Conservation (phyloP, 2,797 vertebrate genomes). For the Typhlichthys eigenmanni region DNA sequence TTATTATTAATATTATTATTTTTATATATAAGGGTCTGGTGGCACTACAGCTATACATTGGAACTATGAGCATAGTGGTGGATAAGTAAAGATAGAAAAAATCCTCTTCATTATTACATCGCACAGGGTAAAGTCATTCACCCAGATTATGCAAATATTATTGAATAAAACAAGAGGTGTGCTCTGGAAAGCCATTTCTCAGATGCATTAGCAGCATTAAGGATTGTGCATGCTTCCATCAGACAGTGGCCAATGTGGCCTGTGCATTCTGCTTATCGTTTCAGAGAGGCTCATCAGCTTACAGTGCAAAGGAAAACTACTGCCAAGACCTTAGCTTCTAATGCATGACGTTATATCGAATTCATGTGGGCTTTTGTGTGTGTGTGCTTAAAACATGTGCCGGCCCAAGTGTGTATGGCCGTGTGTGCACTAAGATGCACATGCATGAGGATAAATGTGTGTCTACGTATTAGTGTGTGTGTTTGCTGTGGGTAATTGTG, state of each 20-base stretch:
- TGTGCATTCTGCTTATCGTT: slow-evolving; percentile 24
- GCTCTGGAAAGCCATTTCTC: background rate
- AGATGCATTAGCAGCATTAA: slow-evolving; percentile 34
- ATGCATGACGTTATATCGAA: slow-evolving; percentile 46
- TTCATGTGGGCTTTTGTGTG: slow-evolving; percentile 22
- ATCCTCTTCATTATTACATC: slow-evolving; percentile 22
- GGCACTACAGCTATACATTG: no score
- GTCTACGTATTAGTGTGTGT: background rate
- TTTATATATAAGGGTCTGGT: no score
- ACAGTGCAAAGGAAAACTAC: slow-evolving; percentile 28
- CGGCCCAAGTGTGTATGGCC: slow-evolving; percentile 5
- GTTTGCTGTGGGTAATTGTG: background rate
- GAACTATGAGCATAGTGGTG: no score
- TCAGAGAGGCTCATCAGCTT: slow-evolving; percentile 36
- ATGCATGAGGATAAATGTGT: no score
- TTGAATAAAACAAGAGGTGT: slow-evolving; percentile 40
- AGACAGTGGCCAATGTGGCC: slow-evolving; percentile 2
- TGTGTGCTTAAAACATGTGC: background rate
- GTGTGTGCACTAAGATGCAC: background rate
- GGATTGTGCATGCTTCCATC: slow-evolving; percentile 28
- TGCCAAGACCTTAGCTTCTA: slow-evolving; percentile 45
- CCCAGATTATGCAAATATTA: slow-evolving; percentile 46
- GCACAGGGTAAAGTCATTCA: slow-evolving; percentile 20
- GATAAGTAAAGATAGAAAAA: slow-evolving; percentile 5
- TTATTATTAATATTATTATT: no score